Conservation (phyloP, 2,888 invertebrate species). For the Cinara cedri region DNA sequence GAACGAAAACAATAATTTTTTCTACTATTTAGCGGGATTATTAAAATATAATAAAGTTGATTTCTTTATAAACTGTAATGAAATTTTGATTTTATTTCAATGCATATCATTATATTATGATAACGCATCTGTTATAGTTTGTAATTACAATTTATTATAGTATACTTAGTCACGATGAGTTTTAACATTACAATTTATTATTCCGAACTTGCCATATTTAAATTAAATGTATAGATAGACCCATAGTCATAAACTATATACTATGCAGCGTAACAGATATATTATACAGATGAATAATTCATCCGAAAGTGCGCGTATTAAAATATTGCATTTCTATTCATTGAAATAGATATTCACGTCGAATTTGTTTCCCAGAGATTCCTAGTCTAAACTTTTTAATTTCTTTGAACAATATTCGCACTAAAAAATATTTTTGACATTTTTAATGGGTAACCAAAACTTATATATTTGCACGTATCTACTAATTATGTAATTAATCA, state of each 20-base stretch:
- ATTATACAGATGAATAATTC: conserved; percentile 35
- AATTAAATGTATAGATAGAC: conserved; percentile 12
- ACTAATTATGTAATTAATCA: too few species aligned
- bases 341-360: neutral
- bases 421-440: neutral
- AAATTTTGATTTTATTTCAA: neutral
- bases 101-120: neutral
- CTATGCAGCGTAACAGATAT: neutral
- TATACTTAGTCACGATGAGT: too few species aligned
- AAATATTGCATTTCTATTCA: neutral
- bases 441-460: neutral
- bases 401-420: neutral
- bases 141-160: too few species aligned
- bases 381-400: too few species aligned
- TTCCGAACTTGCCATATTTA: conserved; percentile 19
- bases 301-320: neutral
- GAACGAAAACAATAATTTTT: too few species aligned
- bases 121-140: neutral
- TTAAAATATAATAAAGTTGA: too few species aligned
- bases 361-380: too few species aligned
- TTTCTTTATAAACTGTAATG: too few species aligned
- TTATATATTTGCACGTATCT: too few species aligned
- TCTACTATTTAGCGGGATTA: too few species aligned
- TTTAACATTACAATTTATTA: neutral
- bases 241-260: neutral